Percentiles rank a stretch among this genome's conserved stretches.
phyloP scores from a whole-genome alignment of 2,888 invertebrate genomes.

The Blastobasis adustella region DNA sequence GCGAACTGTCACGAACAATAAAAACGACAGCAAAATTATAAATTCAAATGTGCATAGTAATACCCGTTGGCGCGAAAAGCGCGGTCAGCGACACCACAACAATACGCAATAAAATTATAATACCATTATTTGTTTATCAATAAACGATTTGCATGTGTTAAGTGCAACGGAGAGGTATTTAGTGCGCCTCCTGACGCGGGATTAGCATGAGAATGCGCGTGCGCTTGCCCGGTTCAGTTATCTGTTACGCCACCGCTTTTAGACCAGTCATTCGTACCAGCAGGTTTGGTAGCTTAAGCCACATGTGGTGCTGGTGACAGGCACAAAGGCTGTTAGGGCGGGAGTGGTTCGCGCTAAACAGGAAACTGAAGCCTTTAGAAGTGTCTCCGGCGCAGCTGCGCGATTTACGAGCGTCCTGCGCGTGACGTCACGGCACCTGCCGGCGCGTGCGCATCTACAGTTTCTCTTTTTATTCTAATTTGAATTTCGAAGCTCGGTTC shows the following conservation, averaged over 20 bases:
- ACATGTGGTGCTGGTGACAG: too few species aligned
- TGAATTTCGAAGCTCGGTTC: conserved; percentile 37
- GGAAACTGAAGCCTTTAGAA: not conserved
- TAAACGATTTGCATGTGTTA: conserved; percentile 67
- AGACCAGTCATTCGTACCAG: too few species aligned
- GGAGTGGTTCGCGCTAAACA: conserved; percentile 5
- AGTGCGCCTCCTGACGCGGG: conserved; percentile 33
- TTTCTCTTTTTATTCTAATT: conserved; percentile 21
- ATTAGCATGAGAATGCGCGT: conserved; percentile 56
- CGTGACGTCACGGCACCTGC: too few species aligned
- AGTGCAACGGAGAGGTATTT: conserved; percentile 41
- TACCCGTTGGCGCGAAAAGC: conserved; percentile 33
- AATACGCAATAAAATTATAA: conserved; percentile 65
- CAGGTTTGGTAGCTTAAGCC: too few species aligned
- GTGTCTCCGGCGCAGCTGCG: not conserved
- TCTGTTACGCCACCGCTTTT: too few species aligned
- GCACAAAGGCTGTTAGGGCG: conserved; percentile 1
- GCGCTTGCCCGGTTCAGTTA: conserved; percentile 19
- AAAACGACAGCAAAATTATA: conserved; percentile 42
- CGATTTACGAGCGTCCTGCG: too few species aligned
- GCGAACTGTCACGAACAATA: conserved; percentile 24
- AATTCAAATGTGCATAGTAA: conserved; percentile 39
- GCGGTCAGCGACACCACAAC: conserved; percentile 52
- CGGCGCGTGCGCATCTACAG: conserved; percentile 20
- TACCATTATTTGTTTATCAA: conserved; percentile 67